These are phyloP conservation scores for Anolis apletophallus DNA, from an alignment of 2,797 vertebrate species.

Conservation along the genomic window DNA sequence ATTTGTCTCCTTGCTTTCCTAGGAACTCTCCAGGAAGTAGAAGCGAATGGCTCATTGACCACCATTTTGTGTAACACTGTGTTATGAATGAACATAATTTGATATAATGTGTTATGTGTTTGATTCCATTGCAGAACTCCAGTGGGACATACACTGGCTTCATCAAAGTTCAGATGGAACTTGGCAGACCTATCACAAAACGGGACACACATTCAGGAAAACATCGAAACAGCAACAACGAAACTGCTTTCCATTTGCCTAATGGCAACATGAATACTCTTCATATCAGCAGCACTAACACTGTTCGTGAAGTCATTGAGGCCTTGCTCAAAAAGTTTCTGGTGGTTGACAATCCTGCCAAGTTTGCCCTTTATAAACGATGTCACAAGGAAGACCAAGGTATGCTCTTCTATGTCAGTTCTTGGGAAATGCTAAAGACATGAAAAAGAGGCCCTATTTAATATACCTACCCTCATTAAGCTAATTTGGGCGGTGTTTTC, in stretches of 20 bases:
- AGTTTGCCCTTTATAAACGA: conserved; percentile 96
- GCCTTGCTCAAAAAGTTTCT: conserved; percentile 94
- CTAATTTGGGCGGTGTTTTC: background rate
- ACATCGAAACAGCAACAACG: conserved; percentile 55
- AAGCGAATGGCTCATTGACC: too few species aligned
- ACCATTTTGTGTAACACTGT: too few species aligned
- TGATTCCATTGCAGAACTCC: conserved; percentile 75
- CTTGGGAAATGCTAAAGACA: background rate
- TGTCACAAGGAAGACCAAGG: conserved; percentile 93
- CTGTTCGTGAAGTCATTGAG: conserved; percentile 91
- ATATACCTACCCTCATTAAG: background rate
- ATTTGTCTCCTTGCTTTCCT: too few species aligned
- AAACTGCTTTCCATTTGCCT: conserved; percentile 89
- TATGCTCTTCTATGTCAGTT: conserved; percentile 63
- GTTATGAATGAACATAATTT: too few species aligned
- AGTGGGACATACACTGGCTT: conserved; percentile 93
- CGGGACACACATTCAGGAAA: conserved; percentile 68
- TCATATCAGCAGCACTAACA: conserved; percentile 95
- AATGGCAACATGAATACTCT: conserved; percentile 87
- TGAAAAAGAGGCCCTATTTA: background rate
- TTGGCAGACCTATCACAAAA: conserved; percentile 88
- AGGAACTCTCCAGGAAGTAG: too few species aligned
- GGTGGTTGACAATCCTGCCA: conserved; percentile 93
- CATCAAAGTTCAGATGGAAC: conserved; percentile 96
- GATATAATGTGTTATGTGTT: background rate